These are phyloP conservation scores for Todiramphus saurophagus DNA, from an alignment of 2,113 vertebrate genomes.

Conservation along the genomic window DNA sequence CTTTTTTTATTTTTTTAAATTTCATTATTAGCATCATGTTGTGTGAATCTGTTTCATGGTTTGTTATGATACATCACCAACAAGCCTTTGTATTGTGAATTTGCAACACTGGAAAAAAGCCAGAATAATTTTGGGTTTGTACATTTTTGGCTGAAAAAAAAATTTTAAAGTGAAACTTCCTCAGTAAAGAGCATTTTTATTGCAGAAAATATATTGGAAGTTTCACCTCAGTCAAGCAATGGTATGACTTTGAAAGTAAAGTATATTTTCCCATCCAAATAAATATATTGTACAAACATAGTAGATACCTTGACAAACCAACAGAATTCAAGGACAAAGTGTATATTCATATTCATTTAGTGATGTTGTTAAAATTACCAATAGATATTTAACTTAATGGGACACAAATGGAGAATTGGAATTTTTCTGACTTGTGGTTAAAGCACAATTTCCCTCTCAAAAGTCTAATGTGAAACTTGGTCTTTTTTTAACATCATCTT, in stretches of 20 bases:
- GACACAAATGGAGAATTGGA: not conserved
- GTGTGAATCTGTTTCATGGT: not conserved
- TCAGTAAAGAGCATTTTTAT: not conserved
- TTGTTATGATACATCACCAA: not conserved
- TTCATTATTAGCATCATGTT: not conserved
- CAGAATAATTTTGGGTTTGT: not conserved
- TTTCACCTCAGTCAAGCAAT: not conserved
- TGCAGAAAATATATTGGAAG: not conserved
- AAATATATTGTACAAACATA: constrained; percentile 32
- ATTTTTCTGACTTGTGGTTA: not conserved
- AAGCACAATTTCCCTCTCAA: not conserved
- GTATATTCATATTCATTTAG: not conserved
- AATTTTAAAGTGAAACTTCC: not conserved
- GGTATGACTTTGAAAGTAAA: constrained; percentile 17
- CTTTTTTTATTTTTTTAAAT: not conserved
- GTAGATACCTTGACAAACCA: not conserved
- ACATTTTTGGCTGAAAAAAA: not conserved
- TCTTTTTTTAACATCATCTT: not conserved
- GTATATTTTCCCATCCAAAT: not conserved
- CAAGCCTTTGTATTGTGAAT: not conserved
- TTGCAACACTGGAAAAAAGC: not conserved
- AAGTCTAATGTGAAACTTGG: not conserved
- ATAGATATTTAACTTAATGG: not conserved
- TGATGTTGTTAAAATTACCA: not conserved
- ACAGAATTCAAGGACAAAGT: not conserved